Base-by-base conservation (phyloP, 2,113 vertebrate species). In the Macquaria ambigua region DNA sequence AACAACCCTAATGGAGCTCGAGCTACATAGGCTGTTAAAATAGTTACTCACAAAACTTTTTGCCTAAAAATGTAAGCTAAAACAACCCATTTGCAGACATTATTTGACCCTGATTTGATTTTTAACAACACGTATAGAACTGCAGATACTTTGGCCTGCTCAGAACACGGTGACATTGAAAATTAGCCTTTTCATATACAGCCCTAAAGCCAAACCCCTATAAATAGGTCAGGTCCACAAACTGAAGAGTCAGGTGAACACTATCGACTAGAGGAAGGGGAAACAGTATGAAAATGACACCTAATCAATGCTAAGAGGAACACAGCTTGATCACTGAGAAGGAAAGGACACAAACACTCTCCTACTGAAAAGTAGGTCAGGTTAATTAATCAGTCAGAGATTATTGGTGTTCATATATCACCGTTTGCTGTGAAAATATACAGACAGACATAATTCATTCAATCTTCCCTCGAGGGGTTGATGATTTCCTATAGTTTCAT, bases 271-370 rank as follows among this genome's bases (percentile, higher is more conserved):
- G 43, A 82, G 74, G 85, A 92, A 85, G n/a, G 39, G 78, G 83
- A 88, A 87, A 85, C 74, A 43, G 85, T 52, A 53, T 68, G 74
- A 82, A 88, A 93, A 89, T 90, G 70, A 93, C 83, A 91, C 88
- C 78, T 73, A 93, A 94, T 95, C 91, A 92, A 93, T 93, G 78
- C 28, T 78, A 53, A 89, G 73, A 86, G 82, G 83, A 86, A 55
- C 73, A 77, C 79, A 88, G 83, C 77, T 66, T 82, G 79, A 86
- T 74, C 81, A 72, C 73, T 37, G 28, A 84, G 52, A 77, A 52
- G 58, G 66, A 70, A 88, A 82, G 71, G 70, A 85, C 61, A 82
- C 67, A 70, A 59, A 82, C 62, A 62, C 59, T 43, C 50, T 58
- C 53, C 6, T 16, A 48, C 52, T 21, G 23, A 84, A 83, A 90